A percentile compares a stretch with the other conserved stretches of the same genome.
phyloP scores from a whole-genome alignment of 2,888 invertebrate species.

The Sminthurides aquaticus region DNA sequence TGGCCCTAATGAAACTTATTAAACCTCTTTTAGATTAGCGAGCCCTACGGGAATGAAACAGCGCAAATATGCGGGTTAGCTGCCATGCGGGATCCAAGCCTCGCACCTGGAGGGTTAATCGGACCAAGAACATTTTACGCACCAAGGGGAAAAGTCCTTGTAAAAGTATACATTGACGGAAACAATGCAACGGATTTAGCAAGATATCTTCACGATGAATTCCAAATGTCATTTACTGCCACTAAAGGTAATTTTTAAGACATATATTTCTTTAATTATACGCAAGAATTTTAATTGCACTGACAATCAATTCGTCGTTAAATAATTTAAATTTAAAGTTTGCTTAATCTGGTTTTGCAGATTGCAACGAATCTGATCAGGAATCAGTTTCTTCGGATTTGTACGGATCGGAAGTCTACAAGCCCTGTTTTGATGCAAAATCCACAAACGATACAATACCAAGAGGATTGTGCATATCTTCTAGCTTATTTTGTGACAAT shows the following conservation, averaged over 20 bases:
- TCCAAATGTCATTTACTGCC: conserved; percentile 24
- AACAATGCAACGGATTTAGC: conserved; percentile 12
- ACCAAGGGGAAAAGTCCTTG: conserved; percentile 16
- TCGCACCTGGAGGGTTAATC: conserved; percentile 18
- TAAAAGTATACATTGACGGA: conserved; percentile 19
- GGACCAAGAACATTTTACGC: conserved; percentile 24
- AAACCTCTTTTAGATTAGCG: no score
- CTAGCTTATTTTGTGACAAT: conserved; percentile 37
- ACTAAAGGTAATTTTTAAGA: conserved; percentile 17
- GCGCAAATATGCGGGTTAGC: conserved; percentile 17
- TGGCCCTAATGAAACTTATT: neutral
- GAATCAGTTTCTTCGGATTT: neutral
- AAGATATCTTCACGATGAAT: neutral
- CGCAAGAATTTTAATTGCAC: neutral
- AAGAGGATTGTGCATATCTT: conserved; percentile 30
- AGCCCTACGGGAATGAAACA: no score
- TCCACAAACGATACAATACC: conserved; percentile 6
- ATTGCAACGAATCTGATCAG: neutral
- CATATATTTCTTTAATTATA: neutral
- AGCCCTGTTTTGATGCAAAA: conserved; percentile 1
- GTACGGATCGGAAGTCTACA: neutral
- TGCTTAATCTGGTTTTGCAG: no score
- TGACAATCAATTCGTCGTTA: neutral
- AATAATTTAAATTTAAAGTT: neutral
- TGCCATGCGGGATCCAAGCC: conserved; percentile 7